phyloP scores from a whole-genome alignment of 2,113 vertebrate species.

The Nothobranchius furzeri region DNA sequence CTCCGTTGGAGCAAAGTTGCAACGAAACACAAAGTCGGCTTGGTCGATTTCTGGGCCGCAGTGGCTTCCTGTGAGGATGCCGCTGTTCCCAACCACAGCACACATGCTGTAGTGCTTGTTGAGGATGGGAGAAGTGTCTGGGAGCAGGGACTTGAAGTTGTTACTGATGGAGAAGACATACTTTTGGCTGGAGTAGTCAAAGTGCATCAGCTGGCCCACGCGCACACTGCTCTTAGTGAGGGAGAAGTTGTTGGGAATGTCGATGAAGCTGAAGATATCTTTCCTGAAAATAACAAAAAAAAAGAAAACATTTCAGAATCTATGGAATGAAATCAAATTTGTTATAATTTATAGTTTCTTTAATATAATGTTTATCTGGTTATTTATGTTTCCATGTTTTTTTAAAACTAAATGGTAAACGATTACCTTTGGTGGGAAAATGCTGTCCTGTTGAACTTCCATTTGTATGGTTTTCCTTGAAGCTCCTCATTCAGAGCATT shows the following conservation, averaged over 20 bases:
- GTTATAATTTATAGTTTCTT: too few relatives aligned
- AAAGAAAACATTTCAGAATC: not conserved
- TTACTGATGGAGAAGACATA: constrained; percentile 98
- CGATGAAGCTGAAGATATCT: constrained; percentile 92
- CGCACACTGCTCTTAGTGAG: constrained; percentile 92
- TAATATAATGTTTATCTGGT: too few relatives aligned
- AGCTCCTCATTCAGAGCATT: constrained; percentile 90
- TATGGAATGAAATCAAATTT: too few relatives aligned
- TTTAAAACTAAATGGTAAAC: not conserved
- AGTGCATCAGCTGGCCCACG: constrained; percentile 97
- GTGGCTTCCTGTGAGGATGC: constrained; percentile 92
- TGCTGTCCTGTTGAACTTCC: constrained; percentile 93
- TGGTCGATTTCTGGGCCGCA: constrained; percentile 93
- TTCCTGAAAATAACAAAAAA: constrained; percentile 76
- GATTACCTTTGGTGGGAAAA: constrained; percentile 89
- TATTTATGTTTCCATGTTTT: too few relatives aligned
- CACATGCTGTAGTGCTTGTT: constrained; percentile 94
- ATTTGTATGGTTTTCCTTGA: constrained; percentile 89
- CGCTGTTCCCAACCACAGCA: constrained; percentile 95
- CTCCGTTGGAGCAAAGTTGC: constrained; percentile 97
- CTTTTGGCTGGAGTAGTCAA: constrained; percentile 99
- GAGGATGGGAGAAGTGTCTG: constrained; percentile 88
- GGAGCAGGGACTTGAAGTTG: constrained; percentile 93
- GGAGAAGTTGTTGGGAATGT: constrained; percentile 94
- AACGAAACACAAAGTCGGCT: constrained; percentile 95